A percentile compares a stretch with the other conserved stretches of the same genome.
Evolutionary conservation across 2,113 vertebrate species (phyloP).

Genomic region (Dunckerocampus dactyliophorus): DNA sequence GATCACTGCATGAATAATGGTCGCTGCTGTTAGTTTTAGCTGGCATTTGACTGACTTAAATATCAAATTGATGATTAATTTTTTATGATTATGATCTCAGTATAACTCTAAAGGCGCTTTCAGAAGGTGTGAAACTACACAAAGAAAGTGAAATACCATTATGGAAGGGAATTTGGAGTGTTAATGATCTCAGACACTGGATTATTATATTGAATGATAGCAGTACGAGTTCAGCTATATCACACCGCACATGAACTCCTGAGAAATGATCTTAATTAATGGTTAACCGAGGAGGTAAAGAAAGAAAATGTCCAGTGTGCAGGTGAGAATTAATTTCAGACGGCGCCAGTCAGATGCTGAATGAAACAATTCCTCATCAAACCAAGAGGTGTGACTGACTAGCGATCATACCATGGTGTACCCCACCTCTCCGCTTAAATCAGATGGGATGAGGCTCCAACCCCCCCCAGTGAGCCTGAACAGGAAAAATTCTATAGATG

Average conservation of each 20-base stretch:
- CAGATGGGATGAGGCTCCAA: too few relatives aligned
- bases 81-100: constrained; percentile 49
- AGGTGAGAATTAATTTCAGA: constrained; percentile 8
- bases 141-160: constrained; percentile 39
- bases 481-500: too few relatives aligned
- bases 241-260: not conserved
- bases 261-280: constrained; percentile 22
- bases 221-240: too few relatives aligned
- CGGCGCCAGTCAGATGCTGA: not conserved
- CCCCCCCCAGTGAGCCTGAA: too few relatives aligned
- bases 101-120: constrained; percentile 28
- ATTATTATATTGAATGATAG: not conserved
- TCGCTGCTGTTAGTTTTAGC: constrained; percentile 42
- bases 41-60: constrained; percentile 54
- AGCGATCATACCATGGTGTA: too few relatives aligned
- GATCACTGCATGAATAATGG: too few relatives aligned
- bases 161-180: constrained; percentile 50
- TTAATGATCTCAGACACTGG: constrained; percentile 17
- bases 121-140: constrained; percentile 34
- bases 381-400: too few relatives aligned
- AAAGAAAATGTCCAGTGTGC: constrained; percentile 11
- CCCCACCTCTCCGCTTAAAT: too few relatives aligned
- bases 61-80: constrained; percentile 57
- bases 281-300: constrained; percentile 18
- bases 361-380: not conserved